Base-by-base conservation (phyloP, 1,140 invertebrate species). In the Drepana arcuata region DNA sequence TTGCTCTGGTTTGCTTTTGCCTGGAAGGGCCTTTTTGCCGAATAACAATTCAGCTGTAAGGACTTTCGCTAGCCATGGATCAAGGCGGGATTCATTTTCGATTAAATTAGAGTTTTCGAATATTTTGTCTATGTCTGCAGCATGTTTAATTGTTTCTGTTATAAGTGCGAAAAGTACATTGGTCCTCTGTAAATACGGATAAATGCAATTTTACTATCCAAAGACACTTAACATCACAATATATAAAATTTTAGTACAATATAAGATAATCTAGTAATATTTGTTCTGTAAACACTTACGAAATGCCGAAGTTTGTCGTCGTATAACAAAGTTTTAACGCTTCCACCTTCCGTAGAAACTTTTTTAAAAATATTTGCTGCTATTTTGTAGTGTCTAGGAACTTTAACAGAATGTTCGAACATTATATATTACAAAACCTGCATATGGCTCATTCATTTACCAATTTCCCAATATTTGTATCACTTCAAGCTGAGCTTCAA, bases 21-120 rank as follows among this genome's bases (percentile, higher is more conserved):
- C 85, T 34, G 86, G 85, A 7, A 95, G 77, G n/a, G 60, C 39
- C 67, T 87, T 86, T 79, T 93, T 91, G 25, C 93, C 92, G 86
- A 91, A 93, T n/a, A 95, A 68, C 14, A 95, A 77, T 73, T 96
- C 94, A 24, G 92, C 90, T 41, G 95, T 89, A 3, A 95, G 80
- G 53, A 95, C 84, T 75, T 86, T 88, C 1, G 91, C 89, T 30
- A 96, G 69, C 81, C 88, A 88, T 1, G 86, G 83, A 62, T 94
- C 87, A 44, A 94, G 83, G 30, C 87, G 83, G 12, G 87, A 71
- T 64, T 93, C 90, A 39, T 91, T 89, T 40, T 86, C 72, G 18
- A 94, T 75, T 38, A 93, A 74, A 61, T 86, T 64, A 34, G 85
- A 87, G 42, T 85, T 77, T 46, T 86, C 74, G 23, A 95, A 80